phyloP scores from a whole-genome alignment of 2,888 invertebrate genomes.

The Antheraea assamensis region DNA sequence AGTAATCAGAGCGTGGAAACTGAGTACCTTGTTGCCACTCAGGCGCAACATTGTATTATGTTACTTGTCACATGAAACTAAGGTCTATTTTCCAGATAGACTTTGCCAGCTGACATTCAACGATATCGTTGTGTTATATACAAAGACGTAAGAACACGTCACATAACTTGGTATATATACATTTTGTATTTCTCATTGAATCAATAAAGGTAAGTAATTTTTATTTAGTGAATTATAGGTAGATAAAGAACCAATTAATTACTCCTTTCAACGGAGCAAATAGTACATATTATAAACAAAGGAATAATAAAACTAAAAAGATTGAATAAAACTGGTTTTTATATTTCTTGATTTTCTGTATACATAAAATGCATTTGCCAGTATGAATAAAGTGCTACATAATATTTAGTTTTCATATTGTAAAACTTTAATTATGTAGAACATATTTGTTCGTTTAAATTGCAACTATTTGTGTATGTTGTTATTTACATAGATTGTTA shows the following conservation, averaged over 20 bases:
- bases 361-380: neutral
- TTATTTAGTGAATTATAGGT: neutral
- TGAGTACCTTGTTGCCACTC: slow-evolving; percentile 69
- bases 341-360: neutral
- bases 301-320: neutral
- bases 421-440: neutral
- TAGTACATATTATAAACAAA: neutral
- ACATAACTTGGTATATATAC: slow-evolving; percentile 24
- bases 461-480: neutral
- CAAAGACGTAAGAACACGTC: slow-evolving; percentile 38
- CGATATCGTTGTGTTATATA: slow-evolving; percentile 32
- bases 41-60: slow-evolving; percentile 48
- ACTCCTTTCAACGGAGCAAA: neutral
- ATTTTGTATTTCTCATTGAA: slow-evolving; percentile 41
- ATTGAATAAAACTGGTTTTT: neutral
- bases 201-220: slow-evolving; percentile 36
- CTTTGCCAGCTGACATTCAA: slow-evolving; percentile 31
- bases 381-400: neutral
- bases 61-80: slow-evolving; percentile 49
- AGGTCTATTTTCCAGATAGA: slow-evolving; percentile 25
- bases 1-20: slow-evolving; percentile 82
- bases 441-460: neutral
- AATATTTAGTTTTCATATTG: neutral
- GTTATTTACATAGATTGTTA: neutral
- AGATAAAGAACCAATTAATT: neutral